Percentiles rank a stretch among this genome's conserved stretches.
phyloP scores from a whole-genome alignment of 2,113 vertebrate species.

The Ailuropoda melanoleuca region DNA sequence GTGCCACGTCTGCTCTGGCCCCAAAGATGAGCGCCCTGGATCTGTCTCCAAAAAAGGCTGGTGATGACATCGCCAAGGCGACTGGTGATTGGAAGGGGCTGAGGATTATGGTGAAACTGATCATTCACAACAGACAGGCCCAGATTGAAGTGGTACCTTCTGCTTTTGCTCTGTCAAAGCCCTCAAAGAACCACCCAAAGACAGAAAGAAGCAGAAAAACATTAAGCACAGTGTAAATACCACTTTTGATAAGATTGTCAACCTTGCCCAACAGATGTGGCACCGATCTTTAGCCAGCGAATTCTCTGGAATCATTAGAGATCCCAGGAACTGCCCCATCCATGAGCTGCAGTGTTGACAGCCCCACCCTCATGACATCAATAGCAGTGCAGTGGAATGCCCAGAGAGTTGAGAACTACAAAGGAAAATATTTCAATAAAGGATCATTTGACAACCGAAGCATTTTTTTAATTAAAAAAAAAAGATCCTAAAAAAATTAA shows the following conservation, averaged over 20 bases:
- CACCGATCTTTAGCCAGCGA: background rate
- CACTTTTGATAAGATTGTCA: background rate
- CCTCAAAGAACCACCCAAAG: background rate
- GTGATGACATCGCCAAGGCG: background rate
- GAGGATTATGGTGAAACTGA: background rate
- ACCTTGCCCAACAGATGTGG: background rate
- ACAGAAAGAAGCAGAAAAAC: background rate
- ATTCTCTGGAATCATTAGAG: background rate
- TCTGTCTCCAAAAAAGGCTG: background rate
- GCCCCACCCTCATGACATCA: background rate
- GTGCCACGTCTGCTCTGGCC: background rate
- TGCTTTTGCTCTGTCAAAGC: background rate
- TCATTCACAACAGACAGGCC: background rate
- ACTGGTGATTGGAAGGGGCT: background rate
- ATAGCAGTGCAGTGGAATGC: background rate
- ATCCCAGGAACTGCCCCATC: background rate
- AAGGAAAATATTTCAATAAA: background rate
- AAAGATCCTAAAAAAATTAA: background rate
- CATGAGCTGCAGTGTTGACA: background rate
- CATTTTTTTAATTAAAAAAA: background rate
- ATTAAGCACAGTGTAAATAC: background rate
- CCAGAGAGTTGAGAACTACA: background rate
- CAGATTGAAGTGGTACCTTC: background rate
- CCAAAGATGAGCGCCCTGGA: background rate
- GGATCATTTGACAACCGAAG: background rate